Conservation (phyloP, 2,797 vertebrate genomes). For the Poecile montanus region DNA sequence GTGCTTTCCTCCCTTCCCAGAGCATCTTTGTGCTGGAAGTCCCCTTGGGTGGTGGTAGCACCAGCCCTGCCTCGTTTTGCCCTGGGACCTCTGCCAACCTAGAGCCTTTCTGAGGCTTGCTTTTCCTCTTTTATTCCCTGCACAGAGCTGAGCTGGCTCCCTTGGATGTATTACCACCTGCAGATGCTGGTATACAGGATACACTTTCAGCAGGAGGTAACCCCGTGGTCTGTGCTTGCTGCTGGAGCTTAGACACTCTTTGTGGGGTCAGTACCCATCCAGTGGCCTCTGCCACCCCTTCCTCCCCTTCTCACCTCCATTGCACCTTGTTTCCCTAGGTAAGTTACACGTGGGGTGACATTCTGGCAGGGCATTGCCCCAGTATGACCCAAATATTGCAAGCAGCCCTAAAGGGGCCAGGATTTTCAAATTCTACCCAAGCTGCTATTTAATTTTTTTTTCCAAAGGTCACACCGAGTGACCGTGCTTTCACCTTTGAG, state of each 20-base stretch:
- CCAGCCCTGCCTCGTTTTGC: neutral
- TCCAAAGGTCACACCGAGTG: neutral
- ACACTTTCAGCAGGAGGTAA: rapidly evolving
- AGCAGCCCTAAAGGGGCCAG: neutral
- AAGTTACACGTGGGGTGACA: neutral
- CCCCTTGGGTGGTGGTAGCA: neutral
- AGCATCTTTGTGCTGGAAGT: neutral
- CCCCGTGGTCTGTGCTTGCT: neutral
- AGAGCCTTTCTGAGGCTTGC: neutral
- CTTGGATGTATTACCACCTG: neutral
- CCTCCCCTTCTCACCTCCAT: neutral
- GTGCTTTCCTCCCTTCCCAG: neutral
- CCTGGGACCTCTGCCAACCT: neutral
- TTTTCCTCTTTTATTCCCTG: neutral
- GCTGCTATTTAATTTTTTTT: neutral
- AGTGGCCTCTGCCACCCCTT: neutral
- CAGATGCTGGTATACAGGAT: rapidly evolving
- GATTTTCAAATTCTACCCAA: neutral
- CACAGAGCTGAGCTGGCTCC: neutral
- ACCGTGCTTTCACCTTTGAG: neutral
- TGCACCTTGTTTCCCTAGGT: neutral
- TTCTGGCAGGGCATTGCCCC: neutral
- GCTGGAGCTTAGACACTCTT: neutral
- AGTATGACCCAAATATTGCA: neutral
- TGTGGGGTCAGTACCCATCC: neutral